phyloP scores from a whole-genome alignment of 2,113 vertebrate genomes.

The Lepisosteus osseus region DNA sequence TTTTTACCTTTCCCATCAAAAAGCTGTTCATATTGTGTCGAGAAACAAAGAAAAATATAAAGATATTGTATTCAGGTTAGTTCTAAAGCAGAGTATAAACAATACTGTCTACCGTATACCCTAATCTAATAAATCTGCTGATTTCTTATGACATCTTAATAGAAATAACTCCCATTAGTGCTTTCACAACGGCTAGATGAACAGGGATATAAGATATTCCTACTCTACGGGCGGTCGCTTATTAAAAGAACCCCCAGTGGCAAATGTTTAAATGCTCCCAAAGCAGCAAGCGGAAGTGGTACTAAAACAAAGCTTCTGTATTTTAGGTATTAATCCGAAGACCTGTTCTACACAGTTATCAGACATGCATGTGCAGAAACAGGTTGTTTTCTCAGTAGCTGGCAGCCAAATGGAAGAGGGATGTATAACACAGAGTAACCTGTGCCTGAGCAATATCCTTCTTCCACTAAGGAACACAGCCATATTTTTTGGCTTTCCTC shows the following conservation, averaged over 20 bases:
- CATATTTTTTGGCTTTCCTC: no score
- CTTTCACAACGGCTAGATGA: background rate
- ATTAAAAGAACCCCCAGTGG: constrained; percentile 19
- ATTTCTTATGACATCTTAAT: constrained; percentile 11
- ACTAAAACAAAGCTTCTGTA: background rate
- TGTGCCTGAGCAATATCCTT: no score
- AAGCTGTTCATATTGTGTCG: background rate
- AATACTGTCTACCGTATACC: background rate
- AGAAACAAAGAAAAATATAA: constrained; percentile 1
- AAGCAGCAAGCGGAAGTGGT: no score
- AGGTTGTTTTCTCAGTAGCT: background rate
- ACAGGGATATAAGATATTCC: background rate
- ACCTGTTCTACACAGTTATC: background rate
- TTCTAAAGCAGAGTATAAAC: background rate
- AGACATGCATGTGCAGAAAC: no score
- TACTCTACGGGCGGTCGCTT: constrained; percentile 5
- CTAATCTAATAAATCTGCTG: constrained; percentile 14
- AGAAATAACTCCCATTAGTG: background rate
- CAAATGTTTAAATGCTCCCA: constrained; percentile 9
- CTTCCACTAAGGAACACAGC: no score
- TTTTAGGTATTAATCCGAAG: background rate
- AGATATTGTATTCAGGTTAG: background rate
- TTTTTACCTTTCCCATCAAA: constrained; percentile 5
- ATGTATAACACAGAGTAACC: no score
- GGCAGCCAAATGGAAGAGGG: background rate